Conservation (phyloP, 2,113 vertebrate species). For the Halcyon senegalensis region DNA sequence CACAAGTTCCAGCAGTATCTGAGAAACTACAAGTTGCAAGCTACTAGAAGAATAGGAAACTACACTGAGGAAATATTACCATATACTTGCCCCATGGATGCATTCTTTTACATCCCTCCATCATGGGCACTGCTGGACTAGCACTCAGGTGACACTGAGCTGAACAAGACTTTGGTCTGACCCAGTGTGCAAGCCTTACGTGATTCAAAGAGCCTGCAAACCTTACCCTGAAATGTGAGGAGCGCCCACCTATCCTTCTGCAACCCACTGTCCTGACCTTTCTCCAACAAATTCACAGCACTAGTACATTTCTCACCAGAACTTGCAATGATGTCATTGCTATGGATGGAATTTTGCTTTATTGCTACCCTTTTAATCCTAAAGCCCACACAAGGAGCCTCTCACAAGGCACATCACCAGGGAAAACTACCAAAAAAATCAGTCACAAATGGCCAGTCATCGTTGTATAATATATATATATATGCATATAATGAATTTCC, state of each 20-base stretch:
- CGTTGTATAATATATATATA: background rate
- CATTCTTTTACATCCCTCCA: background rate
- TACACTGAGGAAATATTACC: background rate
- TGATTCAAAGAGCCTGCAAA: background rate
- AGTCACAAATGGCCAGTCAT: background rate
- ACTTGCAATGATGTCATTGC: background rate
- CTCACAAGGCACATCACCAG: background rate
- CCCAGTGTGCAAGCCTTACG: rapidly evolving
- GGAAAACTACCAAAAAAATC: background rate
- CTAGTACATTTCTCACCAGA: background rate
- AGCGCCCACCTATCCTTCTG: background rate
- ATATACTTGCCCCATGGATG: background rate
- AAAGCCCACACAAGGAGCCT: background rate
- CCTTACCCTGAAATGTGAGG: background rate
- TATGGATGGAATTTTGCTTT: background rate
- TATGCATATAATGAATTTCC: background rate
- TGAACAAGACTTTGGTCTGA: background rate
- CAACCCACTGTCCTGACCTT: background rate
- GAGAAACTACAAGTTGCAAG: background rate
- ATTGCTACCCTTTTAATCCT: background rate
- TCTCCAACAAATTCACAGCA: background rate
- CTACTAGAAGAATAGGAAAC: background rate
- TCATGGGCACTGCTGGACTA: background rate
- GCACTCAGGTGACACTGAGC: background rate
- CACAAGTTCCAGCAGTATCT: background rate